phyloP scores from a whole-genome alignment of 2,797 vertebrate species.

The Crenuchus spilurus region DNA sequence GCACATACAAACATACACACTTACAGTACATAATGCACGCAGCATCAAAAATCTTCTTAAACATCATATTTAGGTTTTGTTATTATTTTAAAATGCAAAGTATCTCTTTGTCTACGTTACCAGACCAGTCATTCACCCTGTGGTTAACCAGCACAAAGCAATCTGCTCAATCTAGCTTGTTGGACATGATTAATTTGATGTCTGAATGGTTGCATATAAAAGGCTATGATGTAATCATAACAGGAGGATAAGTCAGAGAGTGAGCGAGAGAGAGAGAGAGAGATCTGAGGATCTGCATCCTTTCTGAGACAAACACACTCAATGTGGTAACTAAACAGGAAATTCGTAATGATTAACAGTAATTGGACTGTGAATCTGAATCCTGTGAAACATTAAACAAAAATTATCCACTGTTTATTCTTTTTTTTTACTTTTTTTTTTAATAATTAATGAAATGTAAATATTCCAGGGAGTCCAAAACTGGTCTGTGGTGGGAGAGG shows the following conservation, averaged over 20 bases:
- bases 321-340: conserved; percentile 87
- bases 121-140: background rate
- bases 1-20: background rate
- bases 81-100: too few species aligned
- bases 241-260: conserved; percentile 67
- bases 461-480: conserved; percentile 87
- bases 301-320: conserved; percentile 74
- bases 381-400: conserved; percentile 94
- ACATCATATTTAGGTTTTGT: too few species aligned
- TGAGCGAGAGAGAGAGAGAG: conserved; percentile 21
- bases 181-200: conserved; percentile 74
- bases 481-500: conserved; percentile 84
- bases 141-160: conserved; percentile 4
- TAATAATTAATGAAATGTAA: conserved; percentile 98
- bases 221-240: conserved; percentile 79
- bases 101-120: too few species aligned
- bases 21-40: too few species aligned
- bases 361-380: conserved; percentile 85
- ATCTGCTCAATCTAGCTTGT: conserved; percentile 59
- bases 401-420: conserved; percentile 89
- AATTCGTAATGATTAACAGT: conserved; percentile 88
- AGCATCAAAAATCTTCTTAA: too few species aligned
- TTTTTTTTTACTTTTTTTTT: conserved; percentile 66
- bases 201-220: conserved; percentile 81
- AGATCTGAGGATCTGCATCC: conserved; percentile 47